Conservation (phyloP, 2,888 invertebrate species). For the Spodoptera exigua region DNA sequence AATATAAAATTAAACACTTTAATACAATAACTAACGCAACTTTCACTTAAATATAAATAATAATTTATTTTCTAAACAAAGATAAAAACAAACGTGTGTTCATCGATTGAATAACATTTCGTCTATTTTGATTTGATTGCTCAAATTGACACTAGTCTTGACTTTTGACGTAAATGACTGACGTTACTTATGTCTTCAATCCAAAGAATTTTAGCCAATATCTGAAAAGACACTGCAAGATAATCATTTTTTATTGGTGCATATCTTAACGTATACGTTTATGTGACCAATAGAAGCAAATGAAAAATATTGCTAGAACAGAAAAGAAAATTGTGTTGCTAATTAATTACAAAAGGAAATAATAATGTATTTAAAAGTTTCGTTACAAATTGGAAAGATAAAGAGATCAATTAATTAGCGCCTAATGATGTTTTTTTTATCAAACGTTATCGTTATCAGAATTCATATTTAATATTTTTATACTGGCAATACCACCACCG, state of each 20-base stretch:
- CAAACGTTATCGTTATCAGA: neutral
- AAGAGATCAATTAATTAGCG: too few relatives aligned
- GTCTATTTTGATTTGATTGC: conserved; percentile 23
- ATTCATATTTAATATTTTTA: neutral
- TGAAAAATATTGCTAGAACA: conserved; percentile 24
- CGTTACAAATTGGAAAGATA: too few relatives aligned
- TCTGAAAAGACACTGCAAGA: neutral
- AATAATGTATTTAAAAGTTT: too few relatives aligned
- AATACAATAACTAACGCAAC: conserved; percentile 4
- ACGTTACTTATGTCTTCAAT: neutral
- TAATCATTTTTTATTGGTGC: conserved; percentile 20
- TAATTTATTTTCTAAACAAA: conserved; percentile 18
- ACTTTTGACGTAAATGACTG: conserved; percentile 17
- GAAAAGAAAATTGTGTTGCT: conserved; percentile 14
- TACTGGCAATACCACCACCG: conserved; percentile 24
- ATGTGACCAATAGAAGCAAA: conserved; percentile 11
- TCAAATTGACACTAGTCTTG: neutral
- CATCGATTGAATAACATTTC: conserved; percentile 45
- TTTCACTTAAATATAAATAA: conserved; percentile 27
- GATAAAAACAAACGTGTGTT: conserved; percentile 29
- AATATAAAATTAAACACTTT: conserved; percentile 1
- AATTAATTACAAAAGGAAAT: too few relatives aligned
- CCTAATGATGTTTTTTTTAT: neutral
- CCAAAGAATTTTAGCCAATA: conserved; percentile 20
- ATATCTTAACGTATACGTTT: rapidly evolving